Evolutionary conservation across 1,140 invertebrate species (phyloP), one percentile per base, ranked within the genome.

Genomic region (Bombus difficillimus): DNA sequence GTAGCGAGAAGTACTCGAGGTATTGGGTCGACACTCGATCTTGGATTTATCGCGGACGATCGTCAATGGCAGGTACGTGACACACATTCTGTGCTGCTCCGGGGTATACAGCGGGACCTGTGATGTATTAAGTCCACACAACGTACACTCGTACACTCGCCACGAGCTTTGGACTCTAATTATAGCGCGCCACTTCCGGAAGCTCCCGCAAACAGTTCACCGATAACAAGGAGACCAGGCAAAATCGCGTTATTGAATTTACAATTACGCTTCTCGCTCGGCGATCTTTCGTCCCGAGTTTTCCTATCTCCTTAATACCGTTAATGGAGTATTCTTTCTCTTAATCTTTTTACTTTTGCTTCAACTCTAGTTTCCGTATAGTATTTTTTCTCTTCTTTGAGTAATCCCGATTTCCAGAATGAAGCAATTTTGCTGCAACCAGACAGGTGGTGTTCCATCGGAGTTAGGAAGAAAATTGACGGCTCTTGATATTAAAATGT

Each of bases 1-100:
- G 62, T 81, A 73, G 41, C 37, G 28, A 34, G 68, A 34, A 34
- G 25, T 15, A 53, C 47, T 53, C n/a, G n/a, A 66, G 59, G n/a
- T 41, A 39, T 53, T 10, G 66, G 18, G n/a, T 34, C 47, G 66
- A 25, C 78, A 13, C 28, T 72, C 79, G 28, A 43, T 57, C 28
- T 37, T 22, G 69, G 32, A 83, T 75, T 83, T 83, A 75, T 75
- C 81, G 39, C 13, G 39, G 8, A n/a, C 15, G 34, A 41, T 74
- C 32, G 57, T 64, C 37, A n/a, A 37, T 28, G 78, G 64, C 34
- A 66, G 77, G 22, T 69, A 71, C 77, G 47, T 41, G 80, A 81
- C 69, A 64, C 69, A 39, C 25, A 53, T 69, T 68, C 64, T 4
- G 15, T 10, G 34, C 18, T 22, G 66, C 18, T 34, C 6, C 10